phyloP scores from a whole-genome alignment of 2,888 invertebrate genomes.

The Hetaerina titia region DNA sequence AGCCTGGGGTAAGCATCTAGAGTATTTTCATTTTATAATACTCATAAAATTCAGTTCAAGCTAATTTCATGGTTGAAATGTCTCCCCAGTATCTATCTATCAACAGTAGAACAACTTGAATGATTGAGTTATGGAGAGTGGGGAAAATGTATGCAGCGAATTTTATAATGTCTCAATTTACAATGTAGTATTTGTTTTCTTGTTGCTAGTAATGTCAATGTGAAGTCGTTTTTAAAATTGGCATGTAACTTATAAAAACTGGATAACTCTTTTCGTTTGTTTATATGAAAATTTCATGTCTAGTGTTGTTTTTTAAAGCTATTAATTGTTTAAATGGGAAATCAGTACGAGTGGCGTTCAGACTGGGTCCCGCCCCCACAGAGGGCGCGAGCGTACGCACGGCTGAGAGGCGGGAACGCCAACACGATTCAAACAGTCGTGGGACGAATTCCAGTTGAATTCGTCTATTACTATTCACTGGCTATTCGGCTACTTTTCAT shows the following conservation, averaged over 20 bases:
- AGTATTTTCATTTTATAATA: neutral
- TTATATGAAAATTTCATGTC: neutral
- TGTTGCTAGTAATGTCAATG: too few species aligned
- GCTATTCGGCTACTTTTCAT: neutral
- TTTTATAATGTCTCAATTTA: too few species aligned
- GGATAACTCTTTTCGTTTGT: too few species aligned
- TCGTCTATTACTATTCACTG: neutral
- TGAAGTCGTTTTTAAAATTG: too few species aligned
- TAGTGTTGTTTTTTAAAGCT: neutral
- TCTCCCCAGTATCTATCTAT: too few species aligned
- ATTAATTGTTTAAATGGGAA: neutral
- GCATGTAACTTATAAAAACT: too few species aligned
- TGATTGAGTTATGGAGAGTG: too few species aligned
- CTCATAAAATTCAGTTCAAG: neutral
- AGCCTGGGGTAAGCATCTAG: slow-evolving; percentile 85
- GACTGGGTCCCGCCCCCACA: slow-evolving; percentile 24
- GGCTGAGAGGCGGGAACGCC: slow-evolving; percentile 25
- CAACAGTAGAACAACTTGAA: too few species aligned
- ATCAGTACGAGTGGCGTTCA: slow-evolving; percentile 2
- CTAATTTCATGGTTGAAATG: too few species aligned
- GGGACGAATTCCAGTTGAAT: neutral
- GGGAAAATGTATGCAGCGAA: too few species aligned
- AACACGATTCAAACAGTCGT: neutral
- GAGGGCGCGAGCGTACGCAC: slow-evolving; percentile 9
- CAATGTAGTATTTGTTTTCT: too few species aligned